Percentiles rank a stretch among this genome's conserved stretches.
Conservation (phyloP, 2,888 invertebrate genomes). For the Scrobipalpa costella region DNA sequence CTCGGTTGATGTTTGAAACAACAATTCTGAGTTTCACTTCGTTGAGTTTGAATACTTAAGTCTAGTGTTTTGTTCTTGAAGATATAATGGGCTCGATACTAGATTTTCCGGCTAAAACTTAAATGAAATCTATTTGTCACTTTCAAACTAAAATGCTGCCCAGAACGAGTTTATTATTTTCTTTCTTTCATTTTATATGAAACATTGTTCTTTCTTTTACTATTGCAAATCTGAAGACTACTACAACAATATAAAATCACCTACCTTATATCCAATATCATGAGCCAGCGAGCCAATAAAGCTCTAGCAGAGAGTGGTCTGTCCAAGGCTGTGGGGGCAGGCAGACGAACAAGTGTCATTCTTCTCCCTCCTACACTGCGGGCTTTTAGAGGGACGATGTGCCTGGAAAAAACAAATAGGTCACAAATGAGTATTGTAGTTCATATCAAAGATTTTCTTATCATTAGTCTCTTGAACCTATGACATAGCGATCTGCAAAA, state of each 20-base stretch:
- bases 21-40: not conserved
- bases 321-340: constrained; percentile 61
- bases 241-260: no score
- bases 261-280: constrained; percentile 73
- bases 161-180: not conserved
- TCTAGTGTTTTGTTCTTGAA: not conserved
- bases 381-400: constrained; percentile 63
- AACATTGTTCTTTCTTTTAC: no score
- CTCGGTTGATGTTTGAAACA: not conserved
- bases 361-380: constrained; percentile 61
- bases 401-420: constrained; percentile 51
- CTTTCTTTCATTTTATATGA: not conserved
- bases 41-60: not conserved
- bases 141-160: not conserved
- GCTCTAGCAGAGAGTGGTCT: constrained; percentile 64
- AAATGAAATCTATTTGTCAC: no score
- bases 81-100: no score
- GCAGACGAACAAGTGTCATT: constrained; percentile 64
- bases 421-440: not conserved
- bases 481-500: no score
- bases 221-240: no score
- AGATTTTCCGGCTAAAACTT: not conserved
- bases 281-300: constrained; percentile 68
- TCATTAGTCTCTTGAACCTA: no score
- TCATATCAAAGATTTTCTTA: no score